Evolutionary conservation across 2,113 vertebrate species (phyloP).

Genomic region (Pseudois nayaur): DNA sequence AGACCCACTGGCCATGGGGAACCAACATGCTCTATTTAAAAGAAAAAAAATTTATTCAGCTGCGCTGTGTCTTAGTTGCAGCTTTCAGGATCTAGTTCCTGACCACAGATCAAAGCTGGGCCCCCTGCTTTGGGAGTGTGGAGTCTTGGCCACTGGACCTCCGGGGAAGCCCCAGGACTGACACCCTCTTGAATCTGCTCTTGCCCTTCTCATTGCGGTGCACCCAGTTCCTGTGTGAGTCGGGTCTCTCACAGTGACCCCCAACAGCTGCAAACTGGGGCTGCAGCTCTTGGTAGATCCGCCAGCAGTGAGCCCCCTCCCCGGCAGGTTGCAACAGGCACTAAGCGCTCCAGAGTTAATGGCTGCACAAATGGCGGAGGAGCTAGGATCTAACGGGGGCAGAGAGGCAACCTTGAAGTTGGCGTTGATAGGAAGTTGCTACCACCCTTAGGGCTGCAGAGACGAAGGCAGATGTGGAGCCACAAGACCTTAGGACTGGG

Average conservation of each 20-base stretch:
- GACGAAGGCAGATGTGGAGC: neutral
- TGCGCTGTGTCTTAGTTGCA: neutral
- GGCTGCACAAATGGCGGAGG: neutral
- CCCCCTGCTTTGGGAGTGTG: neutral
- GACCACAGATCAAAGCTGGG: neutral
- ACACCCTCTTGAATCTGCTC: neutral
- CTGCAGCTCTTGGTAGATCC: neutral
- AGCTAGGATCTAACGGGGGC: neutral
- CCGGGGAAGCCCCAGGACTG: neutral
- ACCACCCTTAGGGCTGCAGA: neutral
- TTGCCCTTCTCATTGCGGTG: neutral
- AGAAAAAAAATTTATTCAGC: neutral
- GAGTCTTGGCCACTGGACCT: neutral
- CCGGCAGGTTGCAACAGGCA: neutral
- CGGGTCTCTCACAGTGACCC: accelerated
- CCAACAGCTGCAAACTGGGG: neutral
- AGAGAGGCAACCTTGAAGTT: neutral
- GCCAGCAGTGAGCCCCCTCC: neutral
- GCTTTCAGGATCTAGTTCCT: neutral
- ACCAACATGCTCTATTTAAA: neutral
- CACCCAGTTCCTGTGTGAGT: accelerated
- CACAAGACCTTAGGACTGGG: neutral
- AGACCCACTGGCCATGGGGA: too few relatives aligned
- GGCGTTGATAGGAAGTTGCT: neutral
- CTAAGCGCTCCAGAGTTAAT: accelerated